Base-by-base conservation (phyloP, 2,797 vertebrate genomes). In the Hippocampus kuda region DNA sequence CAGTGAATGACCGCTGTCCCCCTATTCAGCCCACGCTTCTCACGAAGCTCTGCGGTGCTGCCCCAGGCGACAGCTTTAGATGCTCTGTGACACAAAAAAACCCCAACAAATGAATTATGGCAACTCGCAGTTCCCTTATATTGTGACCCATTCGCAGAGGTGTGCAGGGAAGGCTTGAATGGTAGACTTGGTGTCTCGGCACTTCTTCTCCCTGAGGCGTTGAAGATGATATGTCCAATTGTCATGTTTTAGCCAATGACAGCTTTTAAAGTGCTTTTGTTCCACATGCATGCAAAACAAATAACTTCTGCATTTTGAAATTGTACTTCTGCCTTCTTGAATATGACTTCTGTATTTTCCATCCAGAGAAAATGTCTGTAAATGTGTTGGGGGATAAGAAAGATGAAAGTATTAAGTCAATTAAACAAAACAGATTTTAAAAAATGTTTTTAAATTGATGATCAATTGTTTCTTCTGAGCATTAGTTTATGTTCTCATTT, bases 21-120 rank as follows among this genome's bases (percentile, higher is more conserved):
- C 76, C 78, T 66, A 84, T 88, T 89, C 84, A 85, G 75, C 77
- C 81, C 80, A 68, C 75, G 61, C 71, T 88, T 89, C 88, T 84
- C 84, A 85, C 81, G 75, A 81, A 82, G 79, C 86, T 88, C 84
- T 81, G 81, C 75, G 74, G 78, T 77, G 81, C 76, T 72, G 84
- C 89, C 81, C 4, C 71, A 81, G 85, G 89, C 84, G 75, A 73
- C 76, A 49, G 71, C 76, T 79, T 75, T 68, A 80, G 67, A 73
- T 34, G 9, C 16, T 67, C 71, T 72, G 26, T 77, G 78, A 75
- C 65, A 69, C 81, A 80, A 7, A 61, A 38, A 72, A 72, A 80
- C n/a, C 16, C 63, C 51, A 54, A 64, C 30, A 34, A 54, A 73
- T 70, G 79, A 78, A 66, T 71, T 63, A 61, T 61, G 66, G 69